These are phyloP conservation scores for Tachysurus fulvidraco DNA, from an alignment of 2,113 vertebrate species.

Conservation along the genomic window DNA sequence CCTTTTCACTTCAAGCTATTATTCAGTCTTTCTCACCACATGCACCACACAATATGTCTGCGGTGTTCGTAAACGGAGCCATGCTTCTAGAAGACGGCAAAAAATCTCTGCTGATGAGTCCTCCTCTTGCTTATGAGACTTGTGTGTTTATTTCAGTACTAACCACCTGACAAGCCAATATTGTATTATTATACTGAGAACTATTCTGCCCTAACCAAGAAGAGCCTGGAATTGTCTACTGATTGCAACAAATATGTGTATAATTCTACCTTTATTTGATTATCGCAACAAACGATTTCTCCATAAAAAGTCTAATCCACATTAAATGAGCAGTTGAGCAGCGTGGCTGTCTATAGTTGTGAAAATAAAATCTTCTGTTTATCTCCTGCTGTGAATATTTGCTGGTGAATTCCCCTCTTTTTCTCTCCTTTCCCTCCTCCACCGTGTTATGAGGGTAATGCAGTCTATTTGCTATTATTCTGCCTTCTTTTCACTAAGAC, in stretches of 20 bases:
- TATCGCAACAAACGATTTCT: conserved; percentile 14
- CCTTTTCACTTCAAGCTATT: not conserved
- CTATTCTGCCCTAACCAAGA: not conserved
- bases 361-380: conserved; percentile 58
- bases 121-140: not conserved
- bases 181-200: too few relatives aligned
- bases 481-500: conserved; percentile 52
- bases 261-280: conserved; percentile 38
- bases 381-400: conserved; percentile 26
- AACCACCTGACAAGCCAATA: not conserved
- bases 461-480: conserved; percentile 45
- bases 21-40: not conserved
- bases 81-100: not conserved
- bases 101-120: conserved; percentile 15
- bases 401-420: not conserved
- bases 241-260: conserved; percentile 38
- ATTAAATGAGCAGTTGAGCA: conserved; percentile 59
- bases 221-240: not conserved
- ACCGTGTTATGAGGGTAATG: conserved; percentile 34
- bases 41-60: not conserved
- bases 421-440: not conserved
- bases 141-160: not conserved
- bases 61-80: conserved; percentile 2
- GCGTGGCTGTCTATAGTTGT: conserved; percentile 42
- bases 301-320: conserved; percentile 33